A percentile compares a stretch with the other conserved stretches of the same genome.
Evolutionary conservation across 2,113 vertebrate genomes (phyloP).

Genomic region (Motacilla tschutschensis): DNA sequence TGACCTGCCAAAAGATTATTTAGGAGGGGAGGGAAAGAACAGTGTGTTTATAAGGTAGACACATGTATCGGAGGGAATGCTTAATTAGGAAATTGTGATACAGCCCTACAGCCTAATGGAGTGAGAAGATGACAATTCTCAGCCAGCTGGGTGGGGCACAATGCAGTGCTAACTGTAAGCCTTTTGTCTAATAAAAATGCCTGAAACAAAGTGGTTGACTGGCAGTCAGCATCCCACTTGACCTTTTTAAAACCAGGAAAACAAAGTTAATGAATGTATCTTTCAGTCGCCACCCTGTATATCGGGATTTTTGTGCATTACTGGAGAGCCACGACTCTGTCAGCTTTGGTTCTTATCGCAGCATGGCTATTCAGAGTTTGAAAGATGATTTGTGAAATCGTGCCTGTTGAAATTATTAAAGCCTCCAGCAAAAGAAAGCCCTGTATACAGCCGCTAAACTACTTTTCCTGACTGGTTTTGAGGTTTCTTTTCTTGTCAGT

Average conservation of each 20-base stretch:
- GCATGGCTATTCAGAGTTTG: neutral
- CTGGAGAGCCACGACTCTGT: neutral
- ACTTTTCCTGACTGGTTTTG: neutral
- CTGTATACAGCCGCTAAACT: neutral
- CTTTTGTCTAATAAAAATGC: conserved; percentile 60
- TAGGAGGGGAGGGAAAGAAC: neutral
- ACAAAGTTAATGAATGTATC: neutral
- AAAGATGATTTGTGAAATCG: neutral
- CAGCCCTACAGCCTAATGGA: conserved; percentile 3
- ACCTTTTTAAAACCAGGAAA: conserved; percentile 22
- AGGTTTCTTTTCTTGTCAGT: neutral
- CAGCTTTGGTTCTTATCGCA: neutral
- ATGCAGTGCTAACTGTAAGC: conserved; percentile 43
- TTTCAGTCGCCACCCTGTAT: neutral
- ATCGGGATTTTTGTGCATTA: neutral
- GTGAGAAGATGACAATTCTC: conserved; percentile 14
- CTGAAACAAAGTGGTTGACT: conserved; percentile 32
- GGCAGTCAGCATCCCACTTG: conserved; percentile 20
- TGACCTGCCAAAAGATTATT: neutral
- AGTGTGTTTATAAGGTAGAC: neutral
- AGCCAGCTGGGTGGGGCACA: conserved; percentile 47
- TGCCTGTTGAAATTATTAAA: neutral
- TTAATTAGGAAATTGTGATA: neutral
- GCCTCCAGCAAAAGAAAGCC: neutral
- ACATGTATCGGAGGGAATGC: neutral